Percentiles rank a stretch among this genome's conserved stretches.
These are phyloP conservation scores for Gorsachius magnificus DNA, from an alignment of 2,797 vertebrate species.

Conservation along the genomic window DNA sequence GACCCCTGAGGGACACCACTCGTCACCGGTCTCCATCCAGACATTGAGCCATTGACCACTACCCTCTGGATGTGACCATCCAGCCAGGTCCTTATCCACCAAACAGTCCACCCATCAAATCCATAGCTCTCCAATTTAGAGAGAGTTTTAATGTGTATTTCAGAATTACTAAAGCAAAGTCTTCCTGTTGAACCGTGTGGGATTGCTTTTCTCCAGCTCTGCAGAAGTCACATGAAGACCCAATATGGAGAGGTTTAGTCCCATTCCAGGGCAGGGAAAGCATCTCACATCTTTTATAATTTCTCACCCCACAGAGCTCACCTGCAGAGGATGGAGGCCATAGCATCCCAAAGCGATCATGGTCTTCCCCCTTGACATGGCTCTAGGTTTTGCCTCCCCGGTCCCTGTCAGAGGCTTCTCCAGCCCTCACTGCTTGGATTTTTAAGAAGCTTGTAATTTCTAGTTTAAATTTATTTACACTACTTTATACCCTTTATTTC, in stretches of 20 bases:
- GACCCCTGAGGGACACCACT: too few species aligned
- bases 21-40: too few species aligned
- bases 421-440: background rate
- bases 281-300: background rate
- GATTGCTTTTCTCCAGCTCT: background rate
- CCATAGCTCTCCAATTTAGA: too few species aligned
- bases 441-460: background rate
- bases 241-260: background rate
- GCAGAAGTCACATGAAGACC: background rate
- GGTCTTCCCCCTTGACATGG: background rate
- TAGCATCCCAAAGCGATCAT: background rate
- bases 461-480: background rate
- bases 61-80: too few species aligned
- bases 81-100: too few species aligned
- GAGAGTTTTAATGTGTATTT: background rate
- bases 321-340: background rate
- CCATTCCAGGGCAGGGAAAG: background rate
- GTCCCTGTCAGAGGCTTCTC: background rate
- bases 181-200: accelerated
- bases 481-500: background rate
- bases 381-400: background rate
- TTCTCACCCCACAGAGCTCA: accelerated
- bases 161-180: background rate
- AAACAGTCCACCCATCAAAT: too few species aligned
- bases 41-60: too few species aligned